These are phyloP conservation scores for Drosophila ananassae DNA, from an alignment of 1,140 invertebrate species.

Conservation along the genomic window DNA sequence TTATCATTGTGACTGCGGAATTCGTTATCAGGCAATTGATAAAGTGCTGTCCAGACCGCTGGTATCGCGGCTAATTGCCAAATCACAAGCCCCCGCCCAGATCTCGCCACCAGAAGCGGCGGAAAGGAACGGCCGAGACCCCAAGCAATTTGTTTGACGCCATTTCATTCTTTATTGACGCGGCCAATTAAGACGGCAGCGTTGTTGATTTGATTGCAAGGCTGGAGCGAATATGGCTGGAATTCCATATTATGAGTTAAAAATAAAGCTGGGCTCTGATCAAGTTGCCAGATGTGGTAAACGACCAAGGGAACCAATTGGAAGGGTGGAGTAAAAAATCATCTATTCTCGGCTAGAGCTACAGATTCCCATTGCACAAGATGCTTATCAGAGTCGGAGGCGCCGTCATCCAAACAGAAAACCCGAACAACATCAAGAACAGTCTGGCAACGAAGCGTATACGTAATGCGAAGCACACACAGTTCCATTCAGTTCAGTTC, in stretches of 20 bases:
- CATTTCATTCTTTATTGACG: conserved; percentile 57
- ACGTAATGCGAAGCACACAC: conserved; percentile 50
- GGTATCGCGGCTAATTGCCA: conserved; percentile 39
- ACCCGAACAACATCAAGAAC: conserved; percentile 17
- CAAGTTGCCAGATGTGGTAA: conserved; percentile 21
- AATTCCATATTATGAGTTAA: conserved; percentile 24
- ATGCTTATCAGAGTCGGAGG: conserved; percentile 21
- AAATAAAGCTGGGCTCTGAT: conserved; percentile 5
- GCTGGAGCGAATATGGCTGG: conserved; percentile 30
- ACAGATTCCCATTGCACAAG: conserved; percentile 34
- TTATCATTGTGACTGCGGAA: conserved; percentile 39
- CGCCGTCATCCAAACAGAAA: background rate
- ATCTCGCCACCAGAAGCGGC: background rate
- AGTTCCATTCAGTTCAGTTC: conserved; percentile 59
- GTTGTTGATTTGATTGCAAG: conserved; percentile 41
- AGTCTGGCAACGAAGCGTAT: conserved; percentile 57
- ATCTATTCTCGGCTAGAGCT: conserved; percentile 22
- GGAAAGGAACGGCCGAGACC: conserved; percentile 5
- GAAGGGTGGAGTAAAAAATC: background rate
- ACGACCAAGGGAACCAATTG: background rate
- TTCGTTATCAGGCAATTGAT: conserved; percentile 44
- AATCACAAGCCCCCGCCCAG: conserved; percentile 35
- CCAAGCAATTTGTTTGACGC: conserved; percentile 53
- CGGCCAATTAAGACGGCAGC: conserved; percentile 45
- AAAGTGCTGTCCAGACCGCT: conserved; percentile 24